Base-by-base conservation (phyloP, 2,888 invertebrate species). In the Clivina fossor region DNA sequence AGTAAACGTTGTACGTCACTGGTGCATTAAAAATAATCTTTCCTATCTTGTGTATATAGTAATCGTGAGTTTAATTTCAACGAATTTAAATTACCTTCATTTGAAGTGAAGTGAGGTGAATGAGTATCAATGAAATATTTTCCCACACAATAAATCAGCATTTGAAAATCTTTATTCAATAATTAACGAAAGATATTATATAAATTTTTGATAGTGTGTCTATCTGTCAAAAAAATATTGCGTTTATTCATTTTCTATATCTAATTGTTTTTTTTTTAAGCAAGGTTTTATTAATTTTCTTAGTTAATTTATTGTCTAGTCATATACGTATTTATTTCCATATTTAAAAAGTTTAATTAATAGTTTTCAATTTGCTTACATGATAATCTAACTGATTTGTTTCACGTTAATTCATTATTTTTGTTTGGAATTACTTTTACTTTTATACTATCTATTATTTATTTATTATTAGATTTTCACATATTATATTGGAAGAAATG, bases 61-160 rank as follows among this genome's bases (percentile, higher is more conserved):
- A n/a, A n/a, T 30, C 30, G 30, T 30, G 30, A 9, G 30, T 30
- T 30, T 30, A 30, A n/a, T n/a, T 13, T 13, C 30, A 30, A 30
- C 30, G 13, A 30, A 30, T 30, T 30, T 4, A 30, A 30, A 30
- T 30, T 30, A 30, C 30, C 30, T 11, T 30, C 11, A n/a, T n/a
- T n/a, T n/a, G n/a, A n/a, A n/a, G n/a, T n/a, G n/a, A n/a, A n/a
- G n/a, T n/a, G n/a, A n/a, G n/a, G n/a, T n/a, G n/a, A 9, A 30
- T 13, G 30, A 11, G 9, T 13, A 11, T 13, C 9, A 30, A 9
- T 13, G 30, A 9, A 2, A 4, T 13, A 30, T 30, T 30, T 30
- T 30, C 30, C 30, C 30, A 30, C 30, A 30, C 30, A 30, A 30
- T 30, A 30, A 30, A 30, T 30, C n/a, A 2, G 13, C 30, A 30